A percentile compares a stretch with the other conserved stretches of the same genome.
These are phyloP conservation scores for Mareca penelope DNA, from an alignment of 2,797 vertebrate genomes.

Conservation along the genomic window DNA sequence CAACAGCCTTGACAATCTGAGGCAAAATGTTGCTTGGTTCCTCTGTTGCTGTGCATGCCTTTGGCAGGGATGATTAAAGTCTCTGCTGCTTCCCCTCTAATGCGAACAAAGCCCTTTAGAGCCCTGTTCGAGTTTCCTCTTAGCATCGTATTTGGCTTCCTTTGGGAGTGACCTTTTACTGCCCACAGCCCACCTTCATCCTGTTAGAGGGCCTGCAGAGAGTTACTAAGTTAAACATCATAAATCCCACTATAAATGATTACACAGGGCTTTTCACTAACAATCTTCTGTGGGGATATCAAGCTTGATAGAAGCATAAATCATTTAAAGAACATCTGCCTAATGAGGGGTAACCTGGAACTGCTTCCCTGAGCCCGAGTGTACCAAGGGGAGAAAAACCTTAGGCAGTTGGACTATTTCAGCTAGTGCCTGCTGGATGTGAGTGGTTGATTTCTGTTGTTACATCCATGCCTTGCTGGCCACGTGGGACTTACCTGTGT, in stretches of 20 bases:
- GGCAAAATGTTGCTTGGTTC: background rate
- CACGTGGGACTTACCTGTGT: accelerated
- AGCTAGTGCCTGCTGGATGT: background rate
- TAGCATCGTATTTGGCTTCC: slow-evolving; percentile 72
- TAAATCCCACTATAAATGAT: slow-evolving; percentile 75
- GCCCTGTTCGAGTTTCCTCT: slow-evolving; percentile 48
- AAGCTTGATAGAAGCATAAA: slow-evolving; percentile 70
- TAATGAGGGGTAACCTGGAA: slow-evolving; percentile 70
- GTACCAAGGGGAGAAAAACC: background rate
- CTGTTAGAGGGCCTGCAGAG: slow-evolving; percentile 57
- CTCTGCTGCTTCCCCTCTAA: slow-evolving; percentile 44
- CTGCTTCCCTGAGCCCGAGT: slow-evolving; percentile 43
- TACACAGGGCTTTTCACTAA: slow-evolving; percentile 74
- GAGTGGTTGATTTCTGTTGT: background rate
- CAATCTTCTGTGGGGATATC: slow-evolving; percentile 70
- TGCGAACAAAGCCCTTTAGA: slow-evolving; percentile 41
- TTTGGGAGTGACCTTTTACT: slow-evolving; percentile 64
- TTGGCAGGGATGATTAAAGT: slow-evolving; percentile 49
- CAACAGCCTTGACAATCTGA: background rate
- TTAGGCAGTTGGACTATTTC: background rate
- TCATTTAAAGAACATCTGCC: slow-evolving; percentile 71
- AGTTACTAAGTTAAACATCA: slow-evolving; percentile 68
- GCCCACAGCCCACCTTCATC: slow-evolving; percentile 61
- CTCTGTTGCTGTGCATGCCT: background rate
- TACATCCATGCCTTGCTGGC: background rate